Base-by-base conservation (phyloP, 2,113 vertebrate species). In the Pica pica region DNA sequence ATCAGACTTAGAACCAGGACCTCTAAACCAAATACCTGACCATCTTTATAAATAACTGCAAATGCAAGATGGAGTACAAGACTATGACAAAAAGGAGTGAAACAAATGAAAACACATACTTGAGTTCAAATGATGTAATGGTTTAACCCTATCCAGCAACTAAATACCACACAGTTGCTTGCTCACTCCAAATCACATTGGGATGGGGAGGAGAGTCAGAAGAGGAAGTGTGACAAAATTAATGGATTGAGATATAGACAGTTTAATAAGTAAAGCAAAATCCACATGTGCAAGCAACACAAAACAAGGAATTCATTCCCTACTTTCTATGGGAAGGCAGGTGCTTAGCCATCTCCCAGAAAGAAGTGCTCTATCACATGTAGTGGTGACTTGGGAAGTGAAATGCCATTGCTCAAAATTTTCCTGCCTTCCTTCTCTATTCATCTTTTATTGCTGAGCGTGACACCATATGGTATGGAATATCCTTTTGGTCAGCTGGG, bases 391-490 rank as follows among this genome's bases (percentile, higher is more conserved):
- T 52, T 52, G 21, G 20, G 39, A 41, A 59, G 44, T 35, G 24
- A 52, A 85, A 30, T 46, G 8, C 4, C 14, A 39, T 19, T 0
- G 0, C 8, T n/a, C 30, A 44, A 39, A 39, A 26, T 15, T 30
- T 42, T 37, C 27, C 19, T 30, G 4, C 26, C 16, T 44, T 57
- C 11, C 11, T 39, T 70, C 10, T 59, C 44, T 22, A 15, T 37
- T 16, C 59, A 35, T 30, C 2, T 47, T 59, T 59, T 59, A 31
- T 35, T 53, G 37, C 24, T 27, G 17, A 79, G 14, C 21, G 65
- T 13, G 31, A 23, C 18, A 30, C 15, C 26, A 15, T 10, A 21
- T 35, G 8, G 6, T 47, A 28, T 31, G 18, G 18, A 7, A 47
- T 41, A 35, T 7, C 6, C 7, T n/a, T 67, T 35, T 49, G 53